A percentile compares a stretch with the other conserved stretches of the same genome.
phyloP scores from a whole-genome alignment of 2,888 invertebrate species.

The Eutolmus rufibarbis region DNA sequence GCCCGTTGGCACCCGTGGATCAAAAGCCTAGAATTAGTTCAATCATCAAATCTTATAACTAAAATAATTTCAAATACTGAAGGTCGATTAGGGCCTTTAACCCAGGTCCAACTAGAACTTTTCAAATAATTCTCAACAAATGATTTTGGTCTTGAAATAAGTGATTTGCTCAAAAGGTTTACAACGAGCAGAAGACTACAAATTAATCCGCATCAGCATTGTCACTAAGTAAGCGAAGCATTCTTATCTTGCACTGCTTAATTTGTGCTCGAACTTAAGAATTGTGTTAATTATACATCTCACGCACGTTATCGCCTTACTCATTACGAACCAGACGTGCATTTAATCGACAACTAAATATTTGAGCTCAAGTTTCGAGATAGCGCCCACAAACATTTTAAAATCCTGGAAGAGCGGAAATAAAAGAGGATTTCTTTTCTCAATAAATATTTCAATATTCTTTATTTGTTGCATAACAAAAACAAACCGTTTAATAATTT shows the following conservation, averaged over 20 bases:
- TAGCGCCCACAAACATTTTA: background rate
- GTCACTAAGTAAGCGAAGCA: background rate
- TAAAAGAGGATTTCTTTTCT: background rate
- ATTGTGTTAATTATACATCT: background rate
- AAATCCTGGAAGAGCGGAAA: background rate
- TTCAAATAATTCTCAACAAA: too few relatives aligned
- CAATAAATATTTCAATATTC: constrained; percentile 28
- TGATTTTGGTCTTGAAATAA: background rate
- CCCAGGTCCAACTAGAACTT: too few relatives aligned
- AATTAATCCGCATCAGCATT: background rate
- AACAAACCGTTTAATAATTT: constrained; percentile 12
- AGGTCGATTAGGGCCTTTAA: too few relatives aligned
- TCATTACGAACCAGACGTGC: background rate
- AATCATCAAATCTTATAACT: background rate
- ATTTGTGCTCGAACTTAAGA: background rate
- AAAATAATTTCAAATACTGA: background rate
- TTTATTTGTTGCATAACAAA: constrained; percentile 35
- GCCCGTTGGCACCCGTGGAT: too few relatives aligned
- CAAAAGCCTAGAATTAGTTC: background rate
- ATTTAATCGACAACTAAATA: background rate
- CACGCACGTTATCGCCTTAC: background rate
- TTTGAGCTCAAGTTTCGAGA: background rate
- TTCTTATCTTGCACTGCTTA: background rate
- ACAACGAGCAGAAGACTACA: background rate
- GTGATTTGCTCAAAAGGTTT: background rate